phyloP scores from a whole-genome alignment of 2,113 vertebrate species.

The human (Homo sapiens) region GRCh38 chr14:83072501-83073000 shows the following conservation, averaged over 20 bases:
- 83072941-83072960: background rate
- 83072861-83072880: background rate
- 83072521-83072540: background rate
- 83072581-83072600: background rate
- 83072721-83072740: background rate
- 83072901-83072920: background rate
- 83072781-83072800: background rate
- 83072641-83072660: background rate
- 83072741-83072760: background rate
- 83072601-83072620: background rate
- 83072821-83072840: background rate
- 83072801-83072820: background rate
- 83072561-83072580: fast-evolving
- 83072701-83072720: background rate
- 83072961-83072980: background rate
- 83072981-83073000: background rate
- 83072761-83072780: background rate
- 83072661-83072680: background rate
- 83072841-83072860: background rate
- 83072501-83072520: background rate
- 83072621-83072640: background rate
- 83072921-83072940: background rate
- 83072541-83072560: background rate
- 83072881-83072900: background rate
- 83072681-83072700: background rate